Base-by-base conservation (phyloP, 2,888 invertebrate genomes). In the Caenorhabditis panamensis region DNA sequence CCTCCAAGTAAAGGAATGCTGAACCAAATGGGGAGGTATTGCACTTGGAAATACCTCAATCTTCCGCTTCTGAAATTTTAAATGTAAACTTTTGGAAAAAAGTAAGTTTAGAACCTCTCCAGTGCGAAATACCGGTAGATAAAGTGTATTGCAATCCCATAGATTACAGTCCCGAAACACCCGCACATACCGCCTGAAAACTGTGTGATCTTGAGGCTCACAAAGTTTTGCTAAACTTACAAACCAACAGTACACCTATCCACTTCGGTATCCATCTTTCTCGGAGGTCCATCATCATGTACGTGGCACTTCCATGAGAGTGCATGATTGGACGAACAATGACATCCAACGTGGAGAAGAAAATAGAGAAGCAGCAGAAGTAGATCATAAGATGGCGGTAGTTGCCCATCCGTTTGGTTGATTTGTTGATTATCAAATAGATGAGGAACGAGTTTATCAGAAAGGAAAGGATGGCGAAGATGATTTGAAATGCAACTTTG, bases 341-440 rank as follows among this genome's bases (percentile, higher is more conserved):
- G 0, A 51, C 59, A 58, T 78, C 71, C 31, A 78, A 28, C 0
- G 18, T 41, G 1, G 64, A 71, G 47, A 78, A 71, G 36, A 78
- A 20, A 5, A 78, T 54, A 5, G 78, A 64, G 16, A 59, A 53
- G 16, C 28, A 20, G 18, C 59, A 71, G 37, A 78, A 71, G 18
- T 37, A 71, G 18, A 53, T 31, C 66, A 78, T 66, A 8, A 78
- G 59, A 47, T 66, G 36, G 6, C 71, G 58, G 26, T 78, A 78
- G 3, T 58, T 67, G 13, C 78, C 78, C 69, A 78, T 71, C 28
- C 53, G 59, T 22, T 71, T 72, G 6, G 78, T 26, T 0, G 78
- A 78, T 62, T 78, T 78, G 8, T 41, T 71, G n/a, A 71, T 11
- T n/a, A 78, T 69, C 44, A 78, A 37, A n/a, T 20, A 71, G 24